Conservation (phyloP, 2,113 vertebrate species). For the Steatornis caripensis region DNA sequence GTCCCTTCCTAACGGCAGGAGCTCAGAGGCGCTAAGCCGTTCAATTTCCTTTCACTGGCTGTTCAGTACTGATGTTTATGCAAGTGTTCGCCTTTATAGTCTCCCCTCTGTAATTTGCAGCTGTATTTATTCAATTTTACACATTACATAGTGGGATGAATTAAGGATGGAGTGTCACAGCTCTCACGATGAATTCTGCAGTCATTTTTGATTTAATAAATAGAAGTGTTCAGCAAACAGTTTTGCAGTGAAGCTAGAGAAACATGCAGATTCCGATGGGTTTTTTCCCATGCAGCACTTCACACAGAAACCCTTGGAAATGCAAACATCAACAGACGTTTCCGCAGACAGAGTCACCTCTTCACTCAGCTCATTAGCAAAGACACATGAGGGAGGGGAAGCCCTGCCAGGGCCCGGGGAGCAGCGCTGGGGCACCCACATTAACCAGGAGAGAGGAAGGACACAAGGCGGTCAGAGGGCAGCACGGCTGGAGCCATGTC, state of each 20-base stretch:
- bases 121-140: background rate
- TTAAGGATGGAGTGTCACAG: background rate
- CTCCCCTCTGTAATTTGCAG: background rate
- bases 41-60: background rate
- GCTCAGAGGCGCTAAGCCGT: background rate
- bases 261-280: background rate
- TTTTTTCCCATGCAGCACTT: background rate
- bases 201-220: background rate
- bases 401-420: background rate
- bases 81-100: background rate
- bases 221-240: background rate
- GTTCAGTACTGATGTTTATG: background rate
- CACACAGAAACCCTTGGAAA: background rate
- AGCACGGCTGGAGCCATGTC: background rate
- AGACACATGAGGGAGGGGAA: background rate
- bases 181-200: background rate
- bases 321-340: background rate
- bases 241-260: background rate
- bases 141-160: background rate
- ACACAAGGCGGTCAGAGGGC: accelerated
- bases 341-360: background rate
- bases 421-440: background rate
- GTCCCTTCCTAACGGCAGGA: background rate
- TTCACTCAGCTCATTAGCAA: background rate
- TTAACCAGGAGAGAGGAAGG: background rate